Evolutionary conservation across 2,113 vertebrate genomes (phyloP), one percentile per base, ranked within the genome.

Genomic region (Mormoops blainvillei): DNA sequence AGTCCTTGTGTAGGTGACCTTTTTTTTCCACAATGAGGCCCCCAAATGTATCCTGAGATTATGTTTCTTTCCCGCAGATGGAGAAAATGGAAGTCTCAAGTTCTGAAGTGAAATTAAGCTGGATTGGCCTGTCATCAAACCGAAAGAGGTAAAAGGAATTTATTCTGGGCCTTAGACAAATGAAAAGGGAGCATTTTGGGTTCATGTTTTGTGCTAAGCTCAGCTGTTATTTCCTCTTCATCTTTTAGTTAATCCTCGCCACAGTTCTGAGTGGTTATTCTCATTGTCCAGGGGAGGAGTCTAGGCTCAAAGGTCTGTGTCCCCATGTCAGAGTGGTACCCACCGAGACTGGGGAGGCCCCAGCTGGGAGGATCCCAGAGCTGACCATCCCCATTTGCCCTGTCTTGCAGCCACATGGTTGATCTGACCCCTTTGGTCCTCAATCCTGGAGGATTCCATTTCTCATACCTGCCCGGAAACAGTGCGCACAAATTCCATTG

Each of bases 361-460:
- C 10, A 15, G 12, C 20, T 11, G 10, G 33, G 41, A 43, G 41
- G 9, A 12, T 33, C 31, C 45, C 28, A 19, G 26, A 22, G 15
- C 67, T 74, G 63, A 80, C 45, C 24, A 3, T 38, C 70, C 28
- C 48, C 52, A 33, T 8, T 58, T 24, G 76, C 83, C 87, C 28
- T 97, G 45, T 96, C 96, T 95, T 96, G 73, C 88, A 96, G 96
- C 43, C 97, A 68, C 89, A 54, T 96, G 68, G 87, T 97, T 24
- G 80, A 97, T 26, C 93, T 97, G 91, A 97, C 91, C 2, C 97
- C 96, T 3, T 70, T 98, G 95, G 95, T 97, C 19, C 96, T 98
- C 63, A 97, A 84, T 8, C 94, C 97, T 0, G 88, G 95, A 94
- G 94, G 97, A 61, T 96, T 97, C 89, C 96, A 93, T 95, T 89